phyloP scores from a whole-genome alignment of 1,140 invertebrate species.

The Matsumurasca onukii region DNA sequence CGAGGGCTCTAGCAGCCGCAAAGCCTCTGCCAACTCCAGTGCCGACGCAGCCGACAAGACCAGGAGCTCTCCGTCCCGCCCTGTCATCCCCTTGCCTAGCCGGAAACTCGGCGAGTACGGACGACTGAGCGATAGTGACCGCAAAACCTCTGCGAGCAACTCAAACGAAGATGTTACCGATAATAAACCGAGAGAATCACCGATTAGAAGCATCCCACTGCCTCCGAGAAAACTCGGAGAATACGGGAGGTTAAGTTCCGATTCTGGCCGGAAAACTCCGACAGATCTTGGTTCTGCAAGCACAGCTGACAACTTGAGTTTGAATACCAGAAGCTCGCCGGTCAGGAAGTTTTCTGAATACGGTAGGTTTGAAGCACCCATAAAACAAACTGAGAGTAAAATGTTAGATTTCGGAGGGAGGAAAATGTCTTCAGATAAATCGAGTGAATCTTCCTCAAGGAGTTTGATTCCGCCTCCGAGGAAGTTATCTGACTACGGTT shows the following conservation, averaged over 20 bases:
- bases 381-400: constrained; percentile 29
- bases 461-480: constrained; percentile 42
- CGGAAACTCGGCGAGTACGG: constrained; percentile 43
- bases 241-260: constrained; percentile 38
- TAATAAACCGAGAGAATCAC: constrained; percentile 34
- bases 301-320: constrained; percentile 21
- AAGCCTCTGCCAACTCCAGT: constrained; percentile 35
- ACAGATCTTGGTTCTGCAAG: constrained; percentile 19
- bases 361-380: constrained; percentile 17
- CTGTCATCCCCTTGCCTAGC: constrained; percentile 30
- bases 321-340: constrained; percentile 29
- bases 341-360: constrained; percentile 34
- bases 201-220: constrained; percentile 31
- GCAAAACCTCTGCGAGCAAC: constrained; percentile 31
- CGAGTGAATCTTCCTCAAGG: constrained; percentile 36
- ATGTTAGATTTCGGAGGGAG: constrained; percentile 29
- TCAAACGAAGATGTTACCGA: constrained; percentile 17
- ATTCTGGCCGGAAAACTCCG: constrained; percentile 33
- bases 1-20: constrained; percentile 34
- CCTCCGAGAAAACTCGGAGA: constrained; percentile 38
- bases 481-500: constrained; percentile 41
- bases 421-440: constrained; percentile 35
- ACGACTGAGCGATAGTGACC: constrained; percentile 40
- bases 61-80: constrained; percentile 29
- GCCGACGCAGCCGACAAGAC: constrained; percentile 25